Evolutionary conservation across 2,888 invertebrate genomes (phyloP).

Genomic region (Dioctria linearis): DNA sequence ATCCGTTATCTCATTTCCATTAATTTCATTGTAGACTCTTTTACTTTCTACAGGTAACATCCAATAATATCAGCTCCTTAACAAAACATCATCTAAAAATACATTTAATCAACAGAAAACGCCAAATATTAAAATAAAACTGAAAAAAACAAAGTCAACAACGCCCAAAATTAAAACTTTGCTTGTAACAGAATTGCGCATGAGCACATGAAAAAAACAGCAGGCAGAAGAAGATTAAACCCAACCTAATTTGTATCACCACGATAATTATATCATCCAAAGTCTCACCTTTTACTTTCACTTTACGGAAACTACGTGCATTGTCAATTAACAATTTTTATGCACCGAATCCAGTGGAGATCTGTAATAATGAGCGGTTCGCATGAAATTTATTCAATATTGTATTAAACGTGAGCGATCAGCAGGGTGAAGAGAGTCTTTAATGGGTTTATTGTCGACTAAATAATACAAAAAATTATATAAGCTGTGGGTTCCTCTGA

Average conservation of each 20-base stretch:
- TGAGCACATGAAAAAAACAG: background rate
- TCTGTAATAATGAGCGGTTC: background rate
- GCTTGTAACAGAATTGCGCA: too few relatives aligned
- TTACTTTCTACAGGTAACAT: too few relatives aligned
- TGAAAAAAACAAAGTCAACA: too few relatives aligned
- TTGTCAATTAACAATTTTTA: slow-evolving; percentile 38
- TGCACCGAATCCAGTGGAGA: background rate
- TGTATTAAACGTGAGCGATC: slow-evolving; percentile 7
- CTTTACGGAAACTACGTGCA: slow-evolving; percentile 39
- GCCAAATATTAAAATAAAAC: too few relatives aligned
- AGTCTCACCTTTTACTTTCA: slow-evolving; percentile 13
- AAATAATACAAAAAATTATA: slow-evolving; percentile 8
- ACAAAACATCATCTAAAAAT: too few relatives aligned
- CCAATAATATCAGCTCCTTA: too few relatives aligned
- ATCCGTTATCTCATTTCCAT: too few relatives aligned
- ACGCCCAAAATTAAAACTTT: too few relatives aligned
- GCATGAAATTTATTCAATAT: slow-evolving; percentile 9
- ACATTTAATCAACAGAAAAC: too few relatives aligned
- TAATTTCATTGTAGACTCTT: too few relatives aligned
- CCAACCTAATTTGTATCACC: background rate
- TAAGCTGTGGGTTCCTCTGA: slow-evolving; percentile 14
- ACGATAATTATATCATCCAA: slow-evolving; percentile 9
- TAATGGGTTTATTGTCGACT: slow-evolving; percentile 5
- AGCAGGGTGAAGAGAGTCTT: background rate
- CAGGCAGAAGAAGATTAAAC: background rate